Percentiles rank a stretch among this genome's conserved stretches.
Conservation (phyloP, 2,797 vertebrate species). For the Sebastes paucispinis region DNA sequence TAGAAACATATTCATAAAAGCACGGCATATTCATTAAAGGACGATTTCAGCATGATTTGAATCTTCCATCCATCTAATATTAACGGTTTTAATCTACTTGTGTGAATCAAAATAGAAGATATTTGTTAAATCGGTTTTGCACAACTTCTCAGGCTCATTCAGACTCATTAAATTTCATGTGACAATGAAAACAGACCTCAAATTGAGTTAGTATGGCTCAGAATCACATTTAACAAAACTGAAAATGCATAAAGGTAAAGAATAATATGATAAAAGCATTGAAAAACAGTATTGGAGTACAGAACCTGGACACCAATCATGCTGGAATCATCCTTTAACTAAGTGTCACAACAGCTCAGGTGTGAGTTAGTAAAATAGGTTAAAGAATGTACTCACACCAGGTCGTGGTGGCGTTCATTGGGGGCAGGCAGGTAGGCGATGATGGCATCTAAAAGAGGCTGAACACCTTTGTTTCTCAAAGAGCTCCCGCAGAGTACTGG, state of each 20-base stretch:
- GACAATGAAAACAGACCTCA: background rate
- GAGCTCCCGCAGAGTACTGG: slow-evolving; percentile 96
- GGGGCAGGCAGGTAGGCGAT: slow-evolving; percentile 91
- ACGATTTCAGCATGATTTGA: background rate
- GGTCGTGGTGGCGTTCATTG: slow-evolving; percentile 85
- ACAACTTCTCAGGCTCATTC: background rate
- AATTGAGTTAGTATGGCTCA: background rate
- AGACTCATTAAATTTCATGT: background rate
- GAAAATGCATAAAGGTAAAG: background rate
- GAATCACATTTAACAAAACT: background rate
- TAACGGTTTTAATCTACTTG: background rate
- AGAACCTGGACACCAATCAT: background rate
- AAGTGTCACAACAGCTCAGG: no score
- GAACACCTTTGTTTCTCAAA: slow-evolving; percentile 94
- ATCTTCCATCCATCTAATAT: background rate
- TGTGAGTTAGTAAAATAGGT: background rate
- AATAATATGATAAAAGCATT: background rate
- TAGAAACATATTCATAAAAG: background rate
- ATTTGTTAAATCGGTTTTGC: background rate
- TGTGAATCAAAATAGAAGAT: background rate
- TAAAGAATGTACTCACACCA: slow-evolving; percentile 85
- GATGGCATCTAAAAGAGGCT: slow-evolving; percentile 92
- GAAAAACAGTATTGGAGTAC: no score
- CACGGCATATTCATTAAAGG: background rate
- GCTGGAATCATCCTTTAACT: background rate